Percentiles rank a stretch among this genome's conserved stretches.
phyloP scores from a whole-genome alignment of 2,113 vertebrate species.

The Oostethus manadensis region DNA sequence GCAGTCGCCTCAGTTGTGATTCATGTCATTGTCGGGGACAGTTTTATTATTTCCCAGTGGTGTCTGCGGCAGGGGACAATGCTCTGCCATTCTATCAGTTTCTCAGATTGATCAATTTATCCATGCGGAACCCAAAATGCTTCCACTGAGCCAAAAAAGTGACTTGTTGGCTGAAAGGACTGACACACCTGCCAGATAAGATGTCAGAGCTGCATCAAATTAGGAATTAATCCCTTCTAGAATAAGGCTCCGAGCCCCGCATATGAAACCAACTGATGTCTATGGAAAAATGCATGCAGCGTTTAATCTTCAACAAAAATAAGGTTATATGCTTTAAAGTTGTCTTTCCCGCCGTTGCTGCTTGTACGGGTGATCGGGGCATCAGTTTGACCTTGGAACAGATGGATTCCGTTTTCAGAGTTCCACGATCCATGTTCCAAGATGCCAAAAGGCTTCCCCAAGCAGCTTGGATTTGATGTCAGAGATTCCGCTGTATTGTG shows the following conservation, averaged over 20 bases:
- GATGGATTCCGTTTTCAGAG: too few relatives aligned
- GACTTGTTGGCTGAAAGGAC: conserved; percentile 35
- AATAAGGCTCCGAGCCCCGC: background rate
- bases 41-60: conserved; percentile 62
- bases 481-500: too few relatives aligned
- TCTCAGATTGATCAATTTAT: conserved; percentile 59
- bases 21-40: conserved; percentile 58
- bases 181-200: conserved; percentile 41
- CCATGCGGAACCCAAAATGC: conserved; percentile 34
- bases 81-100: conserved; percentile 46
- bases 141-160: conserved; percentile 36
- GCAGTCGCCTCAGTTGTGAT: conserved; percentile 48
- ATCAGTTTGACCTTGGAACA: too few relatives aligned
- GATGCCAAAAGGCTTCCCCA: too few relatives aligned
- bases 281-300: background rate
- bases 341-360: too few relatives aligned
- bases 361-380: too few relatives aligned
- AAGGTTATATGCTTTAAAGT: too few relatives aligned
- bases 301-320: background rate
- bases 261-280: background rate
- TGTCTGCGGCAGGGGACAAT: conserved; percentile 47
- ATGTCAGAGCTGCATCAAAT: conserved; percentile 34
- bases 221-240: conserved; percentile 32
- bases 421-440: too few relatives aligned
- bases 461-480: too few relatives aligned